Base-by-base conservation (phyloP, 2,888 invertebrate species). In the Linhomoeus sp. region DNA sequence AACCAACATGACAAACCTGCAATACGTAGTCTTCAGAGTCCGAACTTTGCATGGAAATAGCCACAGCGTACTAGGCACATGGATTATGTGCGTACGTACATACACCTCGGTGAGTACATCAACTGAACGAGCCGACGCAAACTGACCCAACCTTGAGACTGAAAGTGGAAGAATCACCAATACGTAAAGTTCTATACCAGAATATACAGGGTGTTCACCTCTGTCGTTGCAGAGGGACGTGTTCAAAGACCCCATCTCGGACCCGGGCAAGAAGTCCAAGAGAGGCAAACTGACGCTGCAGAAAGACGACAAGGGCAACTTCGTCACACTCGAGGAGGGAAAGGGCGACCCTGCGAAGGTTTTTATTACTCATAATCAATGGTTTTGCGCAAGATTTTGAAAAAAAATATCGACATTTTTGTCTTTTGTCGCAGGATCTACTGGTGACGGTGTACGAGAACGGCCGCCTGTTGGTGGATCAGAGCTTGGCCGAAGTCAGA, bases 211-310 rank as follows among this genome's bases (percentile, higher is more conserved):
- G n/a, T n/a, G n/a, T n/a, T n/a, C n/a, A n/a, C n/a, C n/a, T n/a
- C n/a, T 29, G 25, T 44, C 9, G 22, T 38, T 48, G 12, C 53
- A 69, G 68, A 58, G 67, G n/a, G 63, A 68, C 55, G 70, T 71
- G n/a, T 72, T 57, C 58, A 72, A 72, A 53, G 57, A 69, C 19
- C 71, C 71, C 38, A 59, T 70, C 42, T 71, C 70, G n/a, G 71
- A 71, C 53, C 39, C 52, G 1, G 67, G 64, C 2, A 71, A 72
- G 56, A 64, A 62, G 45, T 70, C 69, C 46, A 72, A 72, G 56
- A 68, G 67, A 51, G 72, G 72, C 2, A 56, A 62, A 7, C 53
- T 72, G 44, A 63, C 65, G 17, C 53, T 72, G 45, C 65, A 69
- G 53, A 37, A 37, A n/a, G 47, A 53, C 23, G 55, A 53, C 5